Percentiles rank a stretch among this genome's conserved stretches.
Evolutionary conservation across 2,113 vertebrate species (phyloP).

Genomic region (Phyllopteryx taeniolatus): DNA sequence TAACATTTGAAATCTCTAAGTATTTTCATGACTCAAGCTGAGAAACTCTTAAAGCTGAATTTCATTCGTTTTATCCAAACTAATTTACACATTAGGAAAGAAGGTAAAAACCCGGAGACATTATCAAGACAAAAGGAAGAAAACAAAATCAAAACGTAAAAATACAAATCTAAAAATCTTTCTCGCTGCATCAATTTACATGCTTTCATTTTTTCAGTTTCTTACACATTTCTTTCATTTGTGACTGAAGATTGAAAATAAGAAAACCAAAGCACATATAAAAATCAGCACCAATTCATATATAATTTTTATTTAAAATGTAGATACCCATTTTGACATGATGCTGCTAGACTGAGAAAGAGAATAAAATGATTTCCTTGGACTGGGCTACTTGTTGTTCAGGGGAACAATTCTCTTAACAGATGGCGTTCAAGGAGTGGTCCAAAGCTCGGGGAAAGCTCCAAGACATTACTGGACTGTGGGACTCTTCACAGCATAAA

Average conservation of each 20-base stretch:
- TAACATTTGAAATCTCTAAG: slow-evolving; percentile 77
- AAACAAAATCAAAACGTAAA: slow-evolving; percentile 81
- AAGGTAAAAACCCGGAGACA: slow-evolving; percentile 97
- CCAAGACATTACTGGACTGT: slow-evolving; percentile 44
- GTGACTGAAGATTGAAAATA: slow-evolving; percentile 88
- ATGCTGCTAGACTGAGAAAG: slow-evolving; percentile 95
- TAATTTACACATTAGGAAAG: slow-evolving; percentile 98
- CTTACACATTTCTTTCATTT: slow-evolving; percentile 98
- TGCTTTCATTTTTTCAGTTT: slow-evolving; percentile 89
- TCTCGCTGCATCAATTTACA: slow-evolving; percentile 94
- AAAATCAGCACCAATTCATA: slow-evolving; percentile 99
- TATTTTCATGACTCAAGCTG: slow-evolving; percentile 82
- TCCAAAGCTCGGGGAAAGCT: slow-evolving; percentile 66
- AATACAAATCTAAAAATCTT: slow-evolving; percentile 99
- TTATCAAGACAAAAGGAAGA: slow-evolving; percentile 95
- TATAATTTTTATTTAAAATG: slow-evolving; percentile 99
- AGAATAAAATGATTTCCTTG: slow-evolving; percentile 42
- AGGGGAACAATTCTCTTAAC: slow-evolving; percentile 83
- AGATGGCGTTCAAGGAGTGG: slow-evolving; percentile 56
- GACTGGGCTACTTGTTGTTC: slow-evolving; percentile 46
- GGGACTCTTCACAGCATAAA: slow-evolving; percentile 69
- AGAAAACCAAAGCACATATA: slow-evolving; percentile 98
- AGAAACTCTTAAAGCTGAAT: slow-evolving; percentile 88
- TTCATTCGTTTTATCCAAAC: slow-evolving; percentile 92
- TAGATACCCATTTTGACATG: slow-evolving; percentile 99